Evolutionary conservation across 2,888 invertebrate genomes (phyloP).

Genomic region (Cremastinae sp.): DNA sequence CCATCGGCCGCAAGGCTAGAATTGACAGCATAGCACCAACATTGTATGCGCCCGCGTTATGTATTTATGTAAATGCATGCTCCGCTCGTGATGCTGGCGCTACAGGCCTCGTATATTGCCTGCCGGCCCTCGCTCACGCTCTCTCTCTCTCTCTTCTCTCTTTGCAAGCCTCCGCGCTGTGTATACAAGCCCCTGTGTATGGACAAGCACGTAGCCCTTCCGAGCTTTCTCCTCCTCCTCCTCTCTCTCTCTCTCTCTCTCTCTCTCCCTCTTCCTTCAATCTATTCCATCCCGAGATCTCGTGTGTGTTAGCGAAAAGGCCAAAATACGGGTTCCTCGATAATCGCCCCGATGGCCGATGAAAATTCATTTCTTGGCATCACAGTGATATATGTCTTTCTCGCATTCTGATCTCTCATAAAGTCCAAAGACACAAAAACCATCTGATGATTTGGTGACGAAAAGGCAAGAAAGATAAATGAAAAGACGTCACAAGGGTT

Average conservation of each 20-base stretch:
- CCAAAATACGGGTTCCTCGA: slow-evolving; percentile 17
- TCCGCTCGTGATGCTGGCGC: slow-evolving; percentile 60
- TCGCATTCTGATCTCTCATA: too few relatives aligned
- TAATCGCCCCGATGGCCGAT: too few relatives aligned
- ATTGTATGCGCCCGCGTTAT: slow-evolving; percentile 80
- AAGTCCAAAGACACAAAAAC: slow-evolving; percentile 18
- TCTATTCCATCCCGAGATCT: too few relatives aligned
- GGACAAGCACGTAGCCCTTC: slow-evolving; percentile 8
- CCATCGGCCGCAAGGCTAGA: slow-evolving; percentile 78
- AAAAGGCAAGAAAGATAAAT: too few relatives aligned
- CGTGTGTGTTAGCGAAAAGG: background rate
- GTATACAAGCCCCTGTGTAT: slow-evolving; percentile 31
- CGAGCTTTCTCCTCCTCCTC: background rate
- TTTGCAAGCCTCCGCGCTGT: slow-evolving; percentile 43
- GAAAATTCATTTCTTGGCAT: too few relatives aligned
- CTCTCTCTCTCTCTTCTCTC: slow-evolving; percentile 55
- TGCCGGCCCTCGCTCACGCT: too few relatives aligned
- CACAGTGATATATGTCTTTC: too few relatives aligned
- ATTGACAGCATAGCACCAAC: slow-evolving; percentile 80
- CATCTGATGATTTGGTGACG: too few relatives aligned
- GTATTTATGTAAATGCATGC: slow-evolving; percentile 81
- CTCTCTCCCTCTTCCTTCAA: background rate
- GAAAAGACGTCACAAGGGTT: too few relatives aligned
- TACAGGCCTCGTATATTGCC: slow-evolving; percentile 4
- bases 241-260: background rate